A percentile compares a stretch with the other conserved stretches of the same genome.
Conservation (phyloP, 2,888 invertebrate species). For the Orchestes rusci region DNA sequence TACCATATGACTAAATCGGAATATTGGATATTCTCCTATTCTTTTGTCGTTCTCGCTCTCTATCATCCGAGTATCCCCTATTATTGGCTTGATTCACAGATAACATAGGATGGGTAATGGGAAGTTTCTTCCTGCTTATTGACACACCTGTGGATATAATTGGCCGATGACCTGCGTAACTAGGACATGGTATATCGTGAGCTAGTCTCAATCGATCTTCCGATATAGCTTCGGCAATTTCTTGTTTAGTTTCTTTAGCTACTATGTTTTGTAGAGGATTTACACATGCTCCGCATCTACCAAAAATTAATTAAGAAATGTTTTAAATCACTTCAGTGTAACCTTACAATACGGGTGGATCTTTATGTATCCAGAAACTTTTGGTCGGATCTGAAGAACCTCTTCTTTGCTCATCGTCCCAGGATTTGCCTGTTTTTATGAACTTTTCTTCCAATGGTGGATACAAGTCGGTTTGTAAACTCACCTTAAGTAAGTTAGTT, state of each 20-base stretch:
- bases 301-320: not conserved
- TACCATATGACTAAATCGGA: not conserved
- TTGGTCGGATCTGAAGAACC: slow-evolving; percentile 35
- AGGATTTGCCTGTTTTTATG: slow-evolving; percentile 32
- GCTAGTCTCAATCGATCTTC: slow-evolving; percentile 37
- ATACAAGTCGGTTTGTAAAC: slow-evolving; percentile 28
- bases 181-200: slow-evolving; percentile 37
- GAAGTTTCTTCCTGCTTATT: slow-evolving; percentile 31
- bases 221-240: slow-evolving; percentile 35
- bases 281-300: slow-evolving; percentile 36
- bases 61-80: slow-evolving; percentile 24
- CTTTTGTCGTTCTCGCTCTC: not conserved
- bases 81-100: slow-evolving; percentile 39
- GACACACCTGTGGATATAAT: slow-evolving; percentile 33
- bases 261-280: slow-evolving; percentile 35
- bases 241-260: slow-evolving; percentile 33
- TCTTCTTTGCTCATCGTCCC: slow-evolving; percentile 40
- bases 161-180: slow-evolving; percentile 40
- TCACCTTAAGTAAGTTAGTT: no score
- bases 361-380: slow-evolving; percentile 38
- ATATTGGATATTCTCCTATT: no score
- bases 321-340: slow-evolving; percentile 1
- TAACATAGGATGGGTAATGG: slow-evolving; percentile 37
- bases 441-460: slow-evolving; percentile 32
- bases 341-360: slow-evolving; percentile 32